Evolutionary conservation across 23 tunicate species (phyloP).

Genomic region (Clavelina lepadiformis): DNA sequence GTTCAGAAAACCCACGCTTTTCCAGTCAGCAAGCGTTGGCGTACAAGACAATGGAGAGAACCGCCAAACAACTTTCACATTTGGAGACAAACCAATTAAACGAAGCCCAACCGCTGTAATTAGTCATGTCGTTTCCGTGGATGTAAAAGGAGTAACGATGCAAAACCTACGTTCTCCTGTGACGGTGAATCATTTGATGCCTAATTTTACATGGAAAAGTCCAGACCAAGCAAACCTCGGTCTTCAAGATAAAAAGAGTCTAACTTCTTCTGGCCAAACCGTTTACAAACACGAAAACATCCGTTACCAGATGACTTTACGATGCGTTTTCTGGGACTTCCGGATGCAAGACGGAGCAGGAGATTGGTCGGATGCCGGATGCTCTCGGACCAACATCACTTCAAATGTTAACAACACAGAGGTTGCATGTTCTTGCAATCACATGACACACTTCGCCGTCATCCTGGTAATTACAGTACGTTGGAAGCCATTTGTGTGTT

Average conservation of each 20-base stretch:
- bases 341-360: background rate
- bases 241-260: too few species aligned
- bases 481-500: too few species aligned
- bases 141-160: slow-evolving; percentile 40
- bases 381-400: background rate
- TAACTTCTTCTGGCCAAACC: too few species aligned
- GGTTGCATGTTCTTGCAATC: slow-evolving; percentile 65
- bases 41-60: background rate
- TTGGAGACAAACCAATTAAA: slow-evolving; percentile 48
- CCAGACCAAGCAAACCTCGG: too few species aligned
- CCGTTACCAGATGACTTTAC: background rate
- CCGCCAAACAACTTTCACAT: background rate
- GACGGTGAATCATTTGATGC: slow-evolving; percentile 14
- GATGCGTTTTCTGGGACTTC: slow-evolving; percentile 72
- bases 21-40: slow-evolving; percentile 1
- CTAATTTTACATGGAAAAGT: too few species aligned
- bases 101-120: slow-evolving; percentile 13
- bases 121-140: slow-evolving; percentile 55
- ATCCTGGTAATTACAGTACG: slow-evolving; percentile 70
- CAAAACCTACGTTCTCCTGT: slow-evolving; percentile 35
- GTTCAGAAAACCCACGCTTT: slow-evolving; percentile 39
- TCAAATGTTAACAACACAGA: slow-evolving; percentile 1
- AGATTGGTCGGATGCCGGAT: slow-evolving; percentile 63
- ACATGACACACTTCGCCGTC: slow-evolving; percentile 82
- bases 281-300: background rate